A percentile compares a stretch with the other conserved stretches of the same genome.
These are phyloP conservation scores for Drosophila prolongata DNA, from an alignment of 2,888 invertebrate genomes.

Conservation along the genomic window DNA sequence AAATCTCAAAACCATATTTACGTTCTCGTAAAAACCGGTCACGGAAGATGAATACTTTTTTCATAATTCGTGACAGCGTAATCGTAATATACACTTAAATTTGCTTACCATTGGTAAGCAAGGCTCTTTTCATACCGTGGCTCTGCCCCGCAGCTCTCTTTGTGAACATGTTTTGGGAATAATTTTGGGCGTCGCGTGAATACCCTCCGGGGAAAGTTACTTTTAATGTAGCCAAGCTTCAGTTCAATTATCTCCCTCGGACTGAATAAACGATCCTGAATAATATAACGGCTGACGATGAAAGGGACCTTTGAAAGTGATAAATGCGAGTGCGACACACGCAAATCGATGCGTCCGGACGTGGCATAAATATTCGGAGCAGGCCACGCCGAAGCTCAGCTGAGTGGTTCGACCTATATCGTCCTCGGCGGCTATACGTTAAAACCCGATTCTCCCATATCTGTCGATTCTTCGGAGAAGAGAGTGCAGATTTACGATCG, in stretches of 20 bases:
- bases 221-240: slow-evolving; percentile 21
- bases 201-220: slow-evolving; percentile 9
- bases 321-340: slow-evolving; percentile 33
- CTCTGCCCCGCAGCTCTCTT: not conserved
- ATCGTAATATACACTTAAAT: slow-evolving; percentile 12
- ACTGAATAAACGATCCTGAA: slow-evolving; percentile 16
- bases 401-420: slow-evolving; percentile 46
- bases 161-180: slow-evolving; percentile 2
- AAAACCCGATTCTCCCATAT: slow-evolving; percentile 32
- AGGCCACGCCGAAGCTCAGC: slow-evolving; percentile 21
- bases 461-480: not conserved
- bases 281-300: slow-evolving; percentile 28
- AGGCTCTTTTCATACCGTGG: slow-evolving; percentile 3
- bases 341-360: slow-evolving; percentile 13
- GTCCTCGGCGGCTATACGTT: slow-evolving; percentile 16
- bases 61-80: not conserved
- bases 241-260: slow-evolving; percentile 23
- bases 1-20: not conserved
- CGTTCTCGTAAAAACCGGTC: not conserved
- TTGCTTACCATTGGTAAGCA: slow-evolving; percentile 3
- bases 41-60: slow-evolving; percentile 2
- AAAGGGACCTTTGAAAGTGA: slow-evolving; percentile 29
- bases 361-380: slow-evolving; percentile 21
- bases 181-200: slow-evolving; percentile 15
- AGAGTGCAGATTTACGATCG: slow-evolving; percentile 28